Evolutionary conservation across 2,797 vertebrate genomes (phyloP), one percentile per base, ranked within the genome.

Genomic region (Denticeps clupeoides): DNA sequence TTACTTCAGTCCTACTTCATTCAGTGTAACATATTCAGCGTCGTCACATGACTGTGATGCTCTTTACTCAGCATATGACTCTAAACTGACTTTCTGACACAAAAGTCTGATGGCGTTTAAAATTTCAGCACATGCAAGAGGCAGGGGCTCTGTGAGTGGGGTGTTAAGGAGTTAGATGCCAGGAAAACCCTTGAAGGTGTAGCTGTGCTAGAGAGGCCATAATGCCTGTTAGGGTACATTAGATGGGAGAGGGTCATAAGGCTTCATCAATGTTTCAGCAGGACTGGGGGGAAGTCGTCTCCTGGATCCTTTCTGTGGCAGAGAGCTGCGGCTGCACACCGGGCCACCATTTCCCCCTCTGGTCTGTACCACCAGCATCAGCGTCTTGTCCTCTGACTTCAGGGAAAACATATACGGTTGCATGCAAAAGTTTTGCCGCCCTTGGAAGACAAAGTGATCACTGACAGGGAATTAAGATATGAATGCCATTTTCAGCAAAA

Each of bases 161-260:
- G 73, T 75, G 79, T 81, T 78, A 80, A 77, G 65, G 62, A 75
- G 78, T 82, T 83, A 83, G 81, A 83, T 80, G 81, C 73, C 60
- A 25, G 79, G 72, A 78, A 76, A 67, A 55, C 3, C 16, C 33
- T 70, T 71, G 63, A 70, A 81, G 77, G 75, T 80, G 75, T 49
- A 29, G 73, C 78, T 77, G 76, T 71, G 73, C 75, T 79, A 77
- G 63, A 75, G 68, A 59, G 60, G 69, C 73, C 65, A 70, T 81
- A 77, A 80, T 78, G 76, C 67, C 64, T 74, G 72, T 78, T 83
- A 81, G 72, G 77, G 68, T 79, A 80, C 78, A 82, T 79, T 80
- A 79, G 56, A 58, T 73, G 5, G 22, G 45, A 75, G 69, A 77
- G 68, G 80, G 65, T 71, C 75, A 67, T 70, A 77, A 79, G 62